phyloP scores from a whole-genome alignment of 2,888 invertebrate species.

The Leptogaster cylindrica region DNA sequence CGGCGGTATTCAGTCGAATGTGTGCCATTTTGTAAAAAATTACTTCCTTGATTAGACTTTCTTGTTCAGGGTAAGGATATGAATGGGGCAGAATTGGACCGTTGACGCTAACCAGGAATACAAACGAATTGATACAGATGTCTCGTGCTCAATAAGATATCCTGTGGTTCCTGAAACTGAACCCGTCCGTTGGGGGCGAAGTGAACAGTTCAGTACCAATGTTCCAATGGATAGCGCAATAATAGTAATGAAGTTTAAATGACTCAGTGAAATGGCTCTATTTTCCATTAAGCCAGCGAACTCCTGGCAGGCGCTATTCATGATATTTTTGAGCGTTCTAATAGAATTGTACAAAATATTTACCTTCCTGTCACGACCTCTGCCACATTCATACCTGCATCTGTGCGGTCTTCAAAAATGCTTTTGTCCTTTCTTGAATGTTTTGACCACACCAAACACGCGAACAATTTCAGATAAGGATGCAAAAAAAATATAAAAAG shows the following conservation, averaged over 20 bases:
- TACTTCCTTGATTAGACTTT: slow-evolving; percentile 41
- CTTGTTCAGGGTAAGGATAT: slow-evolving; percentile 38
- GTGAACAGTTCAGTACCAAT: slow-evolving; percentile 10
- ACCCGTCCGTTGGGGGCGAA: background rate
- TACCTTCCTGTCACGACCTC: slow-evolving; percentile 24
- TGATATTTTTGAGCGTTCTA: background rate
- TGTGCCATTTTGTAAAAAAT: slow-evolving; percentile 43
- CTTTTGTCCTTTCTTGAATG: slow-evolving; percentile 25
- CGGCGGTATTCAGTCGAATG: background rate
- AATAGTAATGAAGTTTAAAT: slow-evolving; percentile 44
- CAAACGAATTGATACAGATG: slow-evolving; percentile 42
- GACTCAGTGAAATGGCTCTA: slow-evolving; percentile 19
- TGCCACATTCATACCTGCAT: background rate
- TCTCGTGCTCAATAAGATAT: slow-evolving; percentile 37
- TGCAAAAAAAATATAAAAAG: background rate
- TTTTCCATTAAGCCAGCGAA: background rate
- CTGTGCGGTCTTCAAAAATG: slow-evolving; percentile 39
- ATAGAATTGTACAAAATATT: slow-evolving; percentile 45
- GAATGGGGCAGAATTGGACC: background rate
- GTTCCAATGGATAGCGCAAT: slow-evolving; percentile 9
- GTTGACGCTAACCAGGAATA: slow-evolving; percentile 1
- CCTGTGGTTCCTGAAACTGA: slow-evolving; percentile 28
- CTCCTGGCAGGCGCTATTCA: slow-evolving; percentile 30
- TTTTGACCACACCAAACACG: slow-evolving; percentile 32
- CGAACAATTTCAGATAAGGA: background rate